A percentile compares a stretch with the other conserved stretches of the same genome.
Evolutionary conservation across 2,797 vertebrate genomes (phyloP).

Genomic region (Sebastolobus altivelis): DNA sequence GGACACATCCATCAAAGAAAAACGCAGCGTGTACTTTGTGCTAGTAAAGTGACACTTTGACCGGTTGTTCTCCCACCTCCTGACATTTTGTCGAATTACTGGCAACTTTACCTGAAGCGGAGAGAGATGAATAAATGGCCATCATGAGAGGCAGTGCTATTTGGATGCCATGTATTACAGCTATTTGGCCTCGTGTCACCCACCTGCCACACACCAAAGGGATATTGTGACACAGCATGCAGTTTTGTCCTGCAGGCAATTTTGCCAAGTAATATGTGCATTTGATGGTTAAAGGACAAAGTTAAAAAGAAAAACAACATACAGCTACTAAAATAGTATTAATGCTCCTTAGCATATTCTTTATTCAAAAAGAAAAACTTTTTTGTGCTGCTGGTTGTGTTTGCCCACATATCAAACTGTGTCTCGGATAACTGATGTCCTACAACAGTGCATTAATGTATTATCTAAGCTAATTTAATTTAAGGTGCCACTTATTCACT

Average conservation of each 20-base stretch:
- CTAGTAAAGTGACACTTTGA: constrained; percentile 29
- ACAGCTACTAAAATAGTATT: not conserved
- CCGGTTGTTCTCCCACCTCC: constrained; percentile 39
- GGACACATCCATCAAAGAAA: constrained; percentile 14
- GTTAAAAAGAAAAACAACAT: too few relatives aligned
- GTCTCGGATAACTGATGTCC: constrained; percentile 2
- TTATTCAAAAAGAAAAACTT: not conserved
- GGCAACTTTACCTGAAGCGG: constrained; percentile 8
- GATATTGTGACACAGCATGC: not conserved
- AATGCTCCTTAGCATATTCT: not conserved
- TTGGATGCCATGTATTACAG: constrained; percentile 20
- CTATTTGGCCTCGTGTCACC: constrained; percentile 18
- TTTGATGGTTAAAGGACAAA: not conserved
- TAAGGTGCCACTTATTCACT: constrained; percentile 26
- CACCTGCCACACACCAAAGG: not conserved
- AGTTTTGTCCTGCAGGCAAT: not conserved
- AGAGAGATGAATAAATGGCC: constrained; percentile 28
- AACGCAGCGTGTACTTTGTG: not conserved
- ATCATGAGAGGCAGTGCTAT: constrained; percentile 19
- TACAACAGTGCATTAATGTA: constrained; percentile 7
- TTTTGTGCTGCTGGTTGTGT: not conserved
- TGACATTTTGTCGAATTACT: constrained; percentile 35
- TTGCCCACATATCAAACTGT: not conserved
- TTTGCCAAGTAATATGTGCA: not conserved
- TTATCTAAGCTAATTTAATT: constrained; percentile 41